These are phyloP conservation scores for Arctopsyche grandis DNA, from an alignment of 1,140 invertebrate species.

Conservation along the genomic window DNA sequence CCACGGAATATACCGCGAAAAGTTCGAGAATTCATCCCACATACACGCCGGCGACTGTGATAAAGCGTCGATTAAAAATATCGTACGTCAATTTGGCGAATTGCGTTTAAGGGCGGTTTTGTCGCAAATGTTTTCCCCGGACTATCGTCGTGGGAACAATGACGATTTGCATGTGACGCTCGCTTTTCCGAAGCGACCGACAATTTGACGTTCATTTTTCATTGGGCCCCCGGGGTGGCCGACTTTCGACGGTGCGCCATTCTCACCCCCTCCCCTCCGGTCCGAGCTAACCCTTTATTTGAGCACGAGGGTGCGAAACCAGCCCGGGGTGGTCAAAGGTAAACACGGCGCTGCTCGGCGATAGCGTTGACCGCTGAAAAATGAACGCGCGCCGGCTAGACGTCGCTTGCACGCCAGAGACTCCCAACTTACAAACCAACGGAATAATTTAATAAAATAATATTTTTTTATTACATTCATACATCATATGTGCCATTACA, in stretches of 20 bases:
- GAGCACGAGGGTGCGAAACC: background rate
- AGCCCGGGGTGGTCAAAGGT: conserved; percentile 10
- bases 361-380: conserved; percentile 29
- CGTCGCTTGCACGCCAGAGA: background rate
- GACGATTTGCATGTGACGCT: background rate
- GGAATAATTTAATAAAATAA: too few relatives aligned
- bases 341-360: conserved; percentile 4
- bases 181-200: background rate
- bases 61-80: too few relatives aligned
- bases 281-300: background rate
- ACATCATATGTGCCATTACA: too few relatives aligned
- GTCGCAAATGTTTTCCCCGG: too few relatives aligned
- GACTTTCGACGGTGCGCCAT: background rate
- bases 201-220: conserved; percentile 31
- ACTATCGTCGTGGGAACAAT: background rate
- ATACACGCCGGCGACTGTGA: too few relatives aligned
- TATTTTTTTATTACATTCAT: too few relatives aligned
- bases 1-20: too few relatives aligned
- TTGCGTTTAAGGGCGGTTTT: too few relatives aligned
- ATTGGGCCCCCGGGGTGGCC: background rate
- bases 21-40: too few relatives aligned
- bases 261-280: background rate
- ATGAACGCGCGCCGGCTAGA: background rate
- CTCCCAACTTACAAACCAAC: too few relatives aligned
- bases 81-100: too few relatives aligned